Percentiles rank a stretch among this genome's conserved stretches.
Conservation (phyloP, 2,888 invertebrate genomes). For the Apotomis capreana region DNA sequence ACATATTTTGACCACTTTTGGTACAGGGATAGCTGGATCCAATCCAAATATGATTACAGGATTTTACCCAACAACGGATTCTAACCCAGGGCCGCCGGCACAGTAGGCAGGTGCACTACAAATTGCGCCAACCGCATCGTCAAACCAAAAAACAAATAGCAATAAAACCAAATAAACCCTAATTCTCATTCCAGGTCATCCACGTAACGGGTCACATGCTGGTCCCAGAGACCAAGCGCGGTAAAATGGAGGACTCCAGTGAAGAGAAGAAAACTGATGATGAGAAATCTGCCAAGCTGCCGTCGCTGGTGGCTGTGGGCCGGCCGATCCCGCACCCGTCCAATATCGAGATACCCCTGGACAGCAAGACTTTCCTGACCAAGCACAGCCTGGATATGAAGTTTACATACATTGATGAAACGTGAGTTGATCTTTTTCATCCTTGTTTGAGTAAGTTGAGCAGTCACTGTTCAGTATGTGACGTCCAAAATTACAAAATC, state of each 20-base stretch:
- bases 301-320: slow-evolving; percentile 88
- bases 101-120: too few species aligned
- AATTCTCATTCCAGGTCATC: slow-evolving; percentile 87
- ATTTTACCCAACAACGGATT: too few species aligned
- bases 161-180: not conserved
- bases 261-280: slow-evolving; percentile 58
- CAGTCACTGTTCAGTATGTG: too few species aligned
- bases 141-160: too few species aligned
- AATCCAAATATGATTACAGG: too few species aligned
- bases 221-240: slow-evolving; percentile 61
- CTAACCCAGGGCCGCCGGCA: too few species aligned
- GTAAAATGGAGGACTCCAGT: slow-evolving; percentile 51
- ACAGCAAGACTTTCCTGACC: slow-evolving; percentile 94
- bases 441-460: not conserved
- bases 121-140: too few species aligned
- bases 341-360: slow-evolving; percentile 95
- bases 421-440: slow-evolving; percentile 84
- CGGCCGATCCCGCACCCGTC: slow-evolving; percentile 95
- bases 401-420: slow-evolving; percentile 96
- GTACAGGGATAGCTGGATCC: too few species aligned
- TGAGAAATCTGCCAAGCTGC: slow-evolving; percentile 59
- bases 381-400: slow-evolving; percentile 97
- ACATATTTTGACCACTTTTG: too few species aligned
- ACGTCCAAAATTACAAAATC: too few species aligned
- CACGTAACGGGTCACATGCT: slow-evolving; percentile 93